Evolutionary conservation across 2,113 vertebrate species (phyloP), one percentile per base, ranked within the genome.

Genomic region (Psettodes erumei): DNA sequence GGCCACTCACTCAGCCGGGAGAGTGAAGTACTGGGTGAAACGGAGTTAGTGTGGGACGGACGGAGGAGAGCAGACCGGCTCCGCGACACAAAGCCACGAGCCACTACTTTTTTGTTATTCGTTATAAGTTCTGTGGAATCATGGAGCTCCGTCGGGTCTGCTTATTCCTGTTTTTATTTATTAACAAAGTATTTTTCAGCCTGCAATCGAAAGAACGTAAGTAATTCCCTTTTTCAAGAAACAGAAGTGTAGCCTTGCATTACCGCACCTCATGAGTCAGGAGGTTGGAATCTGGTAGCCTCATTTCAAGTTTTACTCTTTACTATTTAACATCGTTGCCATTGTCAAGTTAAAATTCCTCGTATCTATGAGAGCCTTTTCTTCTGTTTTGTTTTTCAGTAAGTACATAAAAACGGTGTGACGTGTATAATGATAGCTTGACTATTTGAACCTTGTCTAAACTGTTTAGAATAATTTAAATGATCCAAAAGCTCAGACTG

Each of bases 171-270:
- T 83, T 89, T 91, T 60, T 95, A 89, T 93, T 93, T 85, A 66
- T 86, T 50, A 88, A 62, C 71, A 77, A 68, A 32, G 42, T 91
- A 35, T 91, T 86, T 59, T 58, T 79, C 89, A 88, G 86, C 70
- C 76, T 88, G 8, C 91, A 94, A 70, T 89, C 90, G 2, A 93
- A 94, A 87, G 91, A 94, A 86, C 91, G 94, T 95, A 82, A 94
- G 94, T 92, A 75, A 1, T 15, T 8, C 5, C 25, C 2, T 23
- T 23, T 67, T 16, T 7, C 60, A 7, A 37, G n/a, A 59, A 50
- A 18, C 18, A 27, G 27, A 75, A 40, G 9, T 16, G 23, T 4
- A 13, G 53, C 1, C 10, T 6, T 23, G 25, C 19, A 73, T 63
- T 21, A 45, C 69, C 65, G 37, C 63, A 79, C 75, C 75, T 71